phyloP scores from a whole-genome alignment of 2,888 invertebrate genomes.

The Phorcus lineatus region DNA sequence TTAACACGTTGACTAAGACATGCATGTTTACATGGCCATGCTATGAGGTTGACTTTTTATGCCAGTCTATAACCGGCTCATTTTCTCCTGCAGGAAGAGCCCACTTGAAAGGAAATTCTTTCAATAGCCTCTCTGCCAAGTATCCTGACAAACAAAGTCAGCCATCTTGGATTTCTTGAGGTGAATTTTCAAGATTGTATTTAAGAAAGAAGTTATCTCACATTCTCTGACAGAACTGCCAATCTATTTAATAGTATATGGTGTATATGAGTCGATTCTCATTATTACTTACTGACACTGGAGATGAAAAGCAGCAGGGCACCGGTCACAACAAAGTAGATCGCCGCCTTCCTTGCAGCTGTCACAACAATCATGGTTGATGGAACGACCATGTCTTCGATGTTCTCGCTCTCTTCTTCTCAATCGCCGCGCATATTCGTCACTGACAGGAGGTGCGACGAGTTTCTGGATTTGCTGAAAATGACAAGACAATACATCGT shows the following conservation, averaged over 20 bases:
- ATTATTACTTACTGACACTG: constrained; percentile 88
- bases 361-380: constrained; percentile 93
- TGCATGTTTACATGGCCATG: too few relatives aligned
- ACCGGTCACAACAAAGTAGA: constrained; percentile 95
- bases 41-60: background rate
- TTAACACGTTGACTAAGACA: too few relatives aligned
- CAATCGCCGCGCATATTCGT: constrained; percentile 80
- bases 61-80: background rate
- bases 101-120: background rate
- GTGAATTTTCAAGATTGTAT: background rate
- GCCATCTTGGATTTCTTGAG: constrained; percentile 25
- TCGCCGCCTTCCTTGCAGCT: constrained; percentile 96
- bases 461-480: constrained; percentile 89
- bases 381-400: constrained; percentile 73
- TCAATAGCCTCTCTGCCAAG: background rate
- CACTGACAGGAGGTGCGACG: constrained; percentile 90
- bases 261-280: too few relatives aligned
- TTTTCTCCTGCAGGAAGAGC: background rate
- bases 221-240: background rate
- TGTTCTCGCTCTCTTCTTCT: constrained; percentile 77
- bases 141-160: constrained; percentile 16
- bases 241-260: background rate
- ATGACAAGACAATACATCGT: background rate
- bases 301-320: constrained; percentile 96
- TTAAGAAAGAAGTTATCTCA: background rate